Evolutionary conservation across 2,888 invertebrate genomes (phyloP), one percentile per base, ranked within the genome.

Genomic region (Dasypogon diadema): DNA sequence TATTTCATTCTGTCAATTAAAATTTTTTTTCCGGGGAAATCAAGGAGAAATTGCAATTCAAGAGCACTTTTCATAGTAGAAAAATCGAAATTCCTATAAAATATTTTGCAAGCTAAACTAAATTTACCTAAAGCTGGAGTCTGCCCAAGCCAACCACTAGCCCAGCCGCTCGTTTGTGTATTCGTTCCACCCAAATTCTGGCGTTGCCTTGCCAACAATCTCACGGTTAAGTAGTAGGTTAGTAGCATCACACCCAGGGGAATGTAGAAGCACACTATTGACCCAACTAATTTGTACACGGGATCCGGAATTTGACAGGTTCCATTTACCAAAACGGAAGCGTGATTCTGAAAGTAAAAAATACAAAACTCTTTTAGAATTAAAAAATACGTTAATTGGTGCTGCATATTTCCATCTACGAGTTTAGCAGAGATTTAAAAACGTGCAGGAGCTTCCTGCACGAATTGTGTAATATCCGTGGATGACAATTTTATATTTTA

Each of bases 231-330:
- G 3, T 95, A 93, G 83, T 98, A 98, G n/a, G 97, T 97, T 77
- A 96, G 88, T 83, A 97, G 89, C 98, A 98, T 98, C 80, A 99
- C 97, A 54, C 92, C 90, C 79, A 98, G 88, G 0, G 98, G 98
- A 79, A 98, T 96, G 88, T 98, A 97, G 88, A 98, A 98, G 80
- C 97, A 96, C 81, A 97, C 92, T 81, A 97, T 93, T 74, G 97
- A 97, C 42, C 98, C 98, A 81, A 96, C 95, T 76, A 96, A 90
- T 86, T 96, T 95, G 88, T 94, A 95, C 5, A 94, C 89, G 0
- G 95, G 94, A 84, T 95, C 95, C 1, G 95, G 95, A 81, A 95
- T 94, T 86, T 94, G 94, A 83, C 95, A 95, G 51, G 92, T 91
- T 1, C 95, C 95, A 78, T 92, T 92, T 77, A 94, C 93, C 80